Conservation (phyloP, 2,888 invertebrate genomes). For the Rhagonycha lutea region DNA sequence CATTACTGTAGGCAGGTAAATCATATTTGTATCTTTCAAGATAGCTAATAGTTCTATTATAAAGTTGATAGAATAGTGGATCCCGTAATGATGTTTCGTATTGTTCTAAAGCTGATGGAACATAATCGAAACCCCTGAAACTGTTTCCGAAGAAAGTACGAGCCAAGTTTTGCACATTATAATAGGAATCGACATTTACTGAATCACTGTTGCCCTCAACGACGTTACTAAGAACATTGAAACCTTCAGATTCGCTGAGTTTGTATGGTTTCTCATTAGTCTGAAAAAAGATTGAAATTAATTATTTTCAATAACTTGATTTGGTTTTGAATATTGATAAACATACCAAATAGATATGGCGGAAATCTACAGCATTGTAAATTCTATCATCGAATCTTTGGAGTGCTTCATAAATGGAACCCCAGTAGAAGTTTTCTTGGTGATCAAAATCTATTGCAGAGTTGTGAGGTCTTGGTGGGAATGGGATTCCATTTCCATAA, state of each 20-base stretch:
- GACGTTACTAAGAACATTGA: slow-evolving; percentile 67
- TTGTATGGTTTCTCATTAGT: background rate
- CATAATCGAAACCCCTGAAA: slow-evolving; percentile 51
- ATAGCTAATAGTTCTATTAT: slow-evolving; percentile 34
- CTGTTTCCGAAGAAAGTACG: slow-evolving; percentile 57
- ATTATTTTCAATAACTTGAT: background rate
- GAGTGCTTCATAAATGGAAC: slow-evolving; percentile 53
- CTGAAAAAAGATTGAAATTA: background rate
- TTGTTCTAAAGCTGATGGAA: slow-evolving; percentile 67
- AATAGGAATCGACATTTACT: slow-evolving; percentile 63
- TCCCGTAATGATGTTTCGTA: slow-evolving; percentile 68
- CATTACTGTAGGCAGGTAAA: slow-evolving; percentile 63
- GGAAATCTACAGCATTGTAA: slow-evolving; percentile 62
- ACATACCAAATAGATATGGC: slow-evolving; percentile 53
- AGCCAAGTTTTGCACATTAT: slow-evolving; percentile 60
- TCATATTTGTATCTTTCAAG: background rate
- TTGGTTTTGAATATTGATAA: background rate
- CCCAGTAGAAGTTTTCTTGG: background rate
- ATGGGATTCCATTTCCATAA: slow-evolving; percentile 67
- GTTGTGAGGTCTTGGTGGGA: slow-evolving; percentile 65
- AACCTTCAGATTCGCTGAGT: slow-evolving; percentile 39
- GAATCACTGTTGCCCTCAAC: slow-evolving; percentile 68
- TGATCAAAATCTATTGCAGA: slow-evolving; percentile 55
- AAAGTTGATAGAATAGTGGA: slow-evolving; percentile 54
- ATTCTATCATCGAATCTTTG: slow-evolving; percentile 60